Conservation (phyloP, 1,140 invertebrate genomes). For the Olivierus martensii region DNA sequence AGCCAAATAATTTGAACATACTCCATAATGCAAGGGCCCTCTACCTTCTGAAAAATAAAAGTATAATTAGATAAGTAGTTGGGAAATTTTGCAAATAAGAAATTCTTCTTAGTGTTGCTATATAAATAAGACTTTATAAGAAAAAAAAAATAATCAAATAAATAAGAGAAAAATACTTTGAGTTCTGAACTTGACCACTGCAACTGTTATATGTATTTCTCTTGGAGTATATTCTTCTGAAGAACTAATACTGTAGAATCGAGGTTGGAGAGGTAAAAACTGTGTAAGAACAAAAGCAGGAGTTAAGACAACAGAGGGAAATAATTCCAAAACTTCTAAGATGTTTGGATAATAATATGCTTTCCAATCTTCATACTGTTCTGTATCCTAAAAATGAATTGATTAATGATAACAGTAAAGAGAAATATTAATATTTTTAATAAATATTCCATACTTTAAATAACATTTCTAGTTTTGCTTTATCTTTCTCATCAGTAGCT, state of each 20-base stretch:
- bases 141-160: no score
- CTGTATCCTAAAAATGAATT: constrained; percentile 56
- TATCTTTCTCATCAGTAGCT: constrained; percentile 54
- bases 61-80: no score
- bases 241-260: constrained; percentile 91
- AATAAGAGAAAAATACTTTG: constrained; percentile 58
- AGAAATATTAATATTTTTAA: no score
- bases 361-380: constrained; percentile 87
- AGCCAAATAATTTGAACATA: constrained; percentile 29
- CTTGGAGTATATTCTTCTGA: constrained; percentile 58
- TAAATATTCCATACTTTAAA: no score
- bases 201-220: constrained; percentile 79
- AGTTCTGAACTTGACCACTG: constrained; percentile 73
- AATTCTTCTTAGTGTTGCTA: no score
- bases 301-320: constrained; percentile 64
- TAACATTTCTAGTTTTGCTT: constrained; percentile 23
- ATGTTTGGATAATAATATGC: constrained; percentile 74
- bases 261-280: constrained; percentile 72
- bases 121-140: no score
- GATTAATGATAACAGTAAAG: no score
- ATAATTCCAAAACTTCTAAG: constrained; percentile 73
- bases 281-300: constrained; percentile 70
- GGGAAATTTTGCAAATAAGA: no score
- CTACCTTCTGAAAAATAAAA: constrained; percentile 19
- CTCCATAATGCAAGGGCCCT: constrained; percentile 22